A percentile compares a stretch with the other conserved stretches of the same genome.
phyloP scores from a whole-genome alignment of 2,888 invertebrate species.

The Pycnomerus fuliginosus region DNA sequence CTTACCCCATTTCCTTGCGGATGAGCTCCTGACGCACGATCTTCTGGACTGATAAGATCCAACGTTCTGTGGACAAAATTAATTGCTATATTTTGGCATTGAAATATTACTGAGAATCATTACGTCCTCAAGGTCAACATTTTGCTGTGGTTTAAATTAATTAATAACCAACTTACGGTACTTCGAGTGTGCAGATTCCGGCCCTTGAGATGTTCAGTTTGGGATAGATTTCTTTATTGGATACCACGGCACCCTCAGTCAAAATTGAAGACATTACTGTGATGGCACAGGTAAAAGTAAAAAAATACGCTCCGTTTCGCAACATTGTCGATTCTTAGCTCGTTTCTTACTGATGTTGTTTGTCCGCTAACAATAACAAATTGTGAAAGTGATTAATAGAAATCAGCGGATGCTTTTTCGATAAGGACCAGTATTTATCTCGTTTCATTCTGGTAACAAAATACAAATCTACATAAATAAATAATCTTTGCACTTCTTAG shows the following conservation, averaged over 20 bases:
- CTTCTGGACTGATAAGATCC: conserved; percentile 54
- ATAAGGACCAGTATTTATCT: too few species aligned
- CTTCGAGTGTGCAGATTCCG: conserved; percentile 64
- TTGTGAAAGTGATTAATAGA: too few species aligned
- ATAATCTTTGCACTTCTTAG: too few species aligned
- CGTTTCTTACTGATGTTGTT: too few species aligned
- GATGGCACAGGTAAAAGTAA: conserved; percentile 2
- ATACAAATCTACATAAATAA: too few species aligned
- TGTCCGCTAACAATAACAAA: too few species aligned
- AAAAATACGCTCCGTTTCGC: conserved; percentile 14
- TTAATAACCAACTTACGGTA: conserved; percentile 60
- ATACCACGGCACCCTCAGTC: neutral
- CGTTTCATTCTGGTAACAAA: too few species aligned
- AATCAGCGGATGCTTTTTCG: too few species aligned
- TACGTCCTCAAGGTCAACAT: conserved; percentile 11
- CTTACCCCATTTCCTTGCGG: conserved; percentile 63
- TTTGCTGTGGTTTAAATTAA: neutral
- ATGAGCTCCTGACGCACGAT: conserved; percentile 45
- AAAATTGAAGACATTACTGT: conserved; percentile 4
- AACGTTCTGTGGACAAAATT: conserved; percentile 56
- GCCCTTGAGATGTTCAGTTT: conserved; percentile 28
- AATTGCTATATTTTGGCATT: conserved; percentile 10
- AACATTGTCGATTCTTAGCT: conserved; percentile 20
- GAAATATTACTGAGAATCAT: conserved; percentile 5
- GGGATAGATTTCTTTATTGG: conserved; percentile 19